A percentile compares a stretch with the other conserved stretches of the same genome.
Evolutionary conservation across 2,888 invertebrate genomes (phyloP).

Genomic region (Cactoblastis cactorum): DNA sequence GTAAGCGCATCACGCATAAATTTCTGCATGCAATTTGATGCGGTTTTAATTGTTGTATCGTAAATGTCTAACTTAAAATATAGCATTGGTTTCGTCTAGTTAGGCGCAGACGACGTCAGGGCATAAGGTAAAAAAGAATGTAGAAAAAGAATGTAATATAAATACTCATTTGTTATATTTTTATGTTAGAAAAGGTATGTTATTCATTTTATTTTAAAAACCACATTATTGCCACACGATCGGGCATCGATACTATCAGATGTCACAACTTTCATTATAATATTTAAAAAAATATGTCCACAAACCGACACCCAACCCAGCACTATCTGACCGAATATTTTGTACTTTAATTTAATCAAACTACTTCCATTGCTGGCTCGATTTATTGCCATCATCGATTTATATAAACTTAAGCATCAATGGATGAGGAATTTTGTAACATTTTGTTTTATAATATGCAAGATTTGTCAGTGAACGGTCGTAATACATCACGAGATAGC

Average conservation of each 20-base stretch:
- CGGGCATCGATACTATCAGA: neutral
- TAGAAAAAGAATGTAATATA: no score
- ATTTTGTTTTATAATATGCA: slow-evolving; percentile 1
- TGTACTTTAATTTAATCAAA: slow-evolving; percentile 19
- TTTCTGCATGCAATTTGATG: no score
- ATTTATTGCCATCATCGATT: neutral
- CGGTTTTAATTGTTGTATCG: no score
- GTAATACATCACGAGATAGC: slow-evolving; percentile 33
- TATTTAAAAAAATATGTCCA: slow-evolving; percentile 19
- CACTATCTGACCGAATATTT: slow-evolving; percentile 15
- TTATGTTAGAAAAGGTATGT: no score
- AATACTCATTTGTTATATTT: no score
- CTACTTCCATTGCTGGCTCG: slow-evolving; percentile 14
- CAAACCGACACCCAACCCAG: slow-evolving; percentile 11
- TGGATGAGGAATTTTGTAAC: slow-evolving; percentile 7
- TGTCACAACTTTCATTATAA: slow-evolving; percentile 8
- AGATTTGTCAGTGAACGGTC: slow-evolving; percentile 31
- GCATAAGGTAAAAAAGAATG: no score
- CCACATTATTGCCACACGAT: neutral
- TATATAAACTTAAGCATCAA: slow-evolving; percentile 11
- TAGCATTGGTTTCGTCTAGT: no score
- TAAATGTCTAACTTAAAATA: no score
- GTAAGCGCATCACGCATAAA: no score
- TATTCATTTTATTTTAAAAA: neutral
- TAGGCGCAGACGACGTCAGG: no score